These are phyloP conservation scores for Abrostola triplasia DNA, from an alignment of 2,888 invertebrate genomes.

Conservation along the genomic window DNA sequence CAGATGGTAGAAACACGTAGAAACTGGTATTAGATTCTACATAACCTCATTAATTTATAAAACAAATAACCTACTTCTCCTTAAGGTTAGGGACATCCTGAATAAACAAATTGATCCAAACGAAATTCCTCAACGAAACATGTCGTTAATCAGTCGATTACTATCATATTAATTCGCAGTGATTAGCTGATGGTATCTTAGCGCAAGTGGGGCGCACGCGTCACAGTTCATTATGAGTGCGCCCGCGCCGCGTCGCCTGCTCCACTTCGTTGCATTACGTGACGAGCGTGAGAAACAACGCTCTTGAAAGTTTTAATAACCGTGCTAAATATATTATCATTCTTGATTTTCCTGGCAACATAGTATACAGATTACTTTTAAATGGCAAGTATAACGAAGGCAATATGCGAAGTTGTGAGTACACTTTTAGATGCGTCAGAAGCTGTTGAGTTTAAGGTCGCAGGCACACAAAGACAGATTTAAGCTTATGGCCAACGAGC, in stretches of 20 bases:
- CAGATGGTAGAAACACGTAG: slow-evolving; percentile 21
- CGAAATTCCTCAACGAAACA: slow-evolving; percentile 31
- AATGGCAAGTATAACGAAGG: background rate
- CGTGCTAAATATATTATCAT: slow-evolving; percentile 38
- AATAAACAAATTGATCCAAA: slow-evolving; percentile 38
- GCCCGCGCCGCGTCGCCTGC: slow-evolving; percentile 56
- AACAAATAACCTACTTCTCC: too few relatives aligned
- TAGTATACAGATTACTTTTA: slow-evolving; percentile 3
- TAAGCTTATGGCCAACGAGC: too few relatives aligned
- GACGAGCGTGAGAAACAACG: slow-evolving; percentile 62
- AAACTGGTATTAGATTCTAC: slow-evolving; percentile 6
- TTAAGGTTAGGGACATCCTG: slow-evolving; percentile 5
- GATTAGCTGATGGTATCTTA: slow-evolving; percentile 71
- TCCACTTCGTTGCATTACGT: slow-evolving; percentile 64
- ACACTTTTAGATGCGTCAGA: background rate
- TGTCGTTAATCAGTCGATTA: slow-evolving; percentile 55
- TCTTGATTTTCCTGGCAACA: slow-evolving; percentile 15
- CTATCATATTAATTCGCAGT: slow-evolving; percentile 69
- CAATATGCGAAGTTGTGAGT: background rate
- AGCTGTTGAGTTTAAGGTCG: background rate
- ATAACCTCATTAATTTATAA: slow-evolving; percentile 3
- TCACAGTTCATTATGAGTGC: slow-evolving; percentile 65
- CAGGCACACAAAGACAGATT: background rate
- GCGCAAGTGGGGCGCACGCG: slow-evolving; percentile 69
- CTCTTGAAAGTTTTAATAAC: slow-evolving; percentile 51